These are phyloP conservation scores for Fulica atra DNA, from an alignment of 2,113 vertebrate species.

Conservation along the genomic window DNA sequence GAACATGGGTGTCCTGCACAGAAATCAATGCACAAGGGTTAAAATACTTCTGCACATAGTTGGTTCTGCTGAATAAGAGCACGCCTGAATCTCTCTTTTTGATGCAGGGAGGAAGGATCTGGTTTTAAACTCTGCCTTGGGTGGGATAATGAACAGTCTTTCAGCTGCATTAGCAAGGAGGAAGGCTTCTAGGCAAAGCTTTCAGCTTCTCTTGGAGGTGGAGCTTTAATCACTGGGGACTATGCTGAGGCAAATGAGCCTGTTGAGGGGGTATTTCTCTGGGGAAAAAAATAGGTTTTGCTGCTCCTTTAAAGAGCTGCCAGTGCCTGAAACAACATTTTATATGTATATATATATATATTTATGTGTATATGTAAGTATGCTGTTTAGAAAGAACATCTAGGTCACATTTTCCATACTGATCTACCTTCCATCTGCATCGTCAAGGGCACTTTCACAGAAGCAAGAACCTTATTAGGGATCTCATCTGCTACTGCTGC, in stretches of 20 bases:
- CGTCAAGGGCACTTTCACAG: conserved; percentile 25
- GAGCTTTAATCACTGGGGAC: conserved; percentile 45
- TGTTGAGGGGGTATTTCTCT: conserved; percentile 13
- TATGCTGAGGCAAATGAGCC: not conserved
- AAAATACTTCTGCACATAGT: not conserved
- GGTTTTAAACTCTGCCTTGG: conserved; percentile 2
- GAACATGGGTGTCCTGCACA: not conserved
- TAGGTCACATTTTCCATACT: conserved; percentile 25
- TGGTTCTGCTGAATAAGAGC: not conserved
- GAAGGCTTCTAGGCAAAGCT: conserved; percentile 27
- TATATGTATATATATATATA: not conserved
- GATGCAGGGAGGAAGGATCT: not conserved
- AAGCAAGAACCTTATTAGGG: not conserved
- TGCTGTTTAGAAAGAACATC: conserved; percentile 29
- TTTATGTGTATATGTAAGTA: not conserved
- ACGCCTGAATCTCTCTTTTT: not conserved
- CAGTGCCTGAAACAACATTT: not conserved
- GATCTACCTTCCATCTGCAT: conserved; percentile 25
- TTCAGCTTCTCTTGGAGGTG: conserved; percentile 21
- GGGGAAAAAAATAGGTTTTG: not conserved
- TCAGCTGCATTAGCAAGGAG: conserved; percentile 7
- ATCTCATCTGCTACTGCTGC: not conserved
- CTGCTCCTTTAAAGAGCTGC: conserved; percentile 31
- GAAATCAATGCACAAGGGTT: not conserved
- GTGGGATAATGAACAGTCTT: conserved; percentile 31